These are phyloP conservation scores for Hucho hucho DNA, from an alignment of 2,113 vertebrate species.

Conservation along the genomic window DNA sequence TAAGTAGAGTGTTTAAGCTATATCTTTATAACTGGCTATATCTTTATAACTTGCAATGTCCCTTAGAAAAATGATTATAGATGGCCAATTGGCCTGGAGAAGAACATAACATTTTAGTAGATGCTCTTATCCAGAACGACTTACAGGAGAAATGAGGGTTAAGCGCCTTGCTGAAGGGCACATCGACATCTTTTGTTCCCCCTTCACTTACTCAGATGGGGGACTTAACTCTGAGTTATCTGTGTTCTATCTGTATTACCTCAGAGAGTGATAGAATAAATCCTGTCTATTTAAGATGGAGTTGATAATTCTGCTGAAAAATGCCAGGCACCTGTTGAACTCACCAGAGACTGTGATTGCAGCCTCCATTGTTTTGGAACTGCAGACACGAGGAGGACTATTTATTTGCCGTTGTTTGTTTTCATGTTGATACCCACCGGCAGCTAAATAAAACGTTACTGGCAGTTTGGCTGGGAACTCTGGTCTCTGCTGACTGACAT, in stretches of 20 bases:
- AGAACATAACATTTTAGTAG: background rate
- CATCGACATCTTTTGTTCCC: no score
- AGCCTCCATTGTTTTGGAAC: background rate
- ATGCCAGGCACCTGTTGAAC: background rate
- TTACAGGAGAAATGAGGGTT: no score
- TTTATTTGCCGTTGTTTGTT: background rate
- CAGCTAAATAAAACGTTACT: background rate
- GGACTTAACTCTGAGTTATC: no score
- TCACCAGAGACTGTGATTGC: background rate
- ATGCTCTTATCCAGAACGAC: no score
- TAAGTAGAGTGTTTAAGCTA: background rate
- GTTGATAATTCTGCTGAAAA: background rate
- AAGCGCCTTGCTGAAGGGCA: no score
- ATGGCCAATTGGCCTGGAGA: background rate
- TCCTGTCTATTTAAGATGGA: background rate
- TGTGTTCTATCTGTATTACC: no score
- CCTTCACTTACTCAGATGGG: no score
- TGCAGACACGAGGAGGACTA: background rate
- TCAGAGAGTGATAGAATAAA: no score
- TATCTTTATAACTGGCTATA: background rate
- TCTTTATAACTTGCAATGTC: background rate
- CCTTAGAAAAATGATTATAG: background rate
- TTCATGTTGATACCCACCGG: background rate
- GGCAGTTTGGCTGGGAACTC: background rate
- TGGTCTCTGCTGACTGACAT: background rate